phyloP scores from a whole-genome alignment of 2,888 invertebrate genomes.

The Ochropleura plecta region DNA sequence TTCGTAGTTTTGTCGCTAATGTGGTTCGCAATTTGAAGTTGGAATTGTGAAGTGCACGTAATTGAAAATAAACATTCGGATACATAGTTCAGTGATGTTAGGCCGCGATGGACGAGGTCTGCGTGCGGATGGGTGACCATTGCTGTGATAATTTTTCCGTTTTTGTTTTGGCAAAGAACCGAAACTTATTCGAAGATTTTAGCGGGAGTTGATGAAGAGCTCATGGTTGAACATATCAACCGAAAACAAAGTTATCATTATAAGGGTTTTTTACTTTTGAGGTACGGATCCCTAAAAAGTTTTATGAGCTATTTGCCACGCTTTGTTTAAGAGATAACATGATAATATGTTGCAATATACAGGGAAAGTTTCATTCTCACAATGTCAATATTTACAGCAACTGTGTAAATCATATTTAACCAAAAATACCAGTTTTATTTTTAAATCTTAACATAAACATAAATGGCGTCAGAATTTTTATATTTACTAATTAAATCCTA shows the following conservation, averaged over 20 bases:
- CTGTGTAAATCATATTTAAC: not conserved
- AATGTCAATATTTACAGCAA: not conserved
- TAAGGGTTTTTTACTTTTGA: too few relatives aligned
- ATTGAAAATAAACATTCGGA: not conserved
- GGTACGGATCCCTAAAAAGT: too few relatives aligned
- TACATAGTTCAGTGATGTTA: not conserved
- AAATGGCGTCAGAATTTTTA: not conserved
- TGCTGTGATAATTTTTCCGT: not conserved
- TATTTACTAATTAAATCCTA: too few relatives aligned
- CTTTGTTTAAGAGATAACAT: not conserved
- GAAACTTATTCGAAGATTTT: too few relatives aligned
- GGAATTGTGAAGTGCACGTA: not conserved
- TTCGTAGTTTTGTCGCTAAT: conserved; percentile 18
- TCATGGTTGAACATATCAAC: too few relatives aligned
- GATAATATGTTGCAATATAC: not conserved
- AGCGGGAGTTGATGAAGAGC: too few relatives aligned
- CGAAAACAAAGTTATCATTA: too few relatives aligned
- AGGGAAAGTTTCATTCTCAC: not conserved
- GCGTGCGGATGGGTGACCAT: not conserved
- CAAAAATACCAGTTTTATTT: conserved; percentile 4
- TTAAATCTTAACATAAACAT: not conserved
- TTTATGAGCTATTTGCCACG: not conserved
- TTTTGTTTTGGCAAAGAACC: too few relatives aligned
- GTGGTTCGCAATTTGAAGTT: conserved; percentile 8
- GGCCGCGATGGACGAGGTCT: not conserved